Conservation (phyloP, 2,113 vertebrate species). For the Amblyornis subalaris region DNA sequence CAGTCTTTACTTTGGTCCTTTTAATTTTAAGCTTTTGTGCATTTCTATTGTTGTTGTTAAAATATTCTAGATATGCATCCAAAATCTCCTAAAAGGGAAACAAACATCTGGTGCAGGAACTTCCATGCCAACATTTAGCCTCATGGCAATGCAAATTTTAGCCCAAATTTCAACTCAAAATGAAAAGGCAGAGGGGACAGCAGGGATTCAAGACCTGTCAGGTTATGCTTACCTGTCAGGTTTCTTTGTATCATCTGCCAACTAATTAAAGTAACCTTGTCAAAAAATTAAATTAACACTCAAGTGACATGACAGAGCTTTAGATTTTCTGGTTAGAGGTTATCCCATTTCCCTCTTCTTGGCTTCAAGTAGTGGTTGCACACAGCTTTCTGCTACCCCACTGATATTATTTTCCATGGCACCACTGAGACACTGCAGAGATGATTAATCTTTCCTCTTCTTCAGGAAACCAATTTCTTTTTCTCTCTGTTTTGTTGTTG, state of each 20-base stretch:
- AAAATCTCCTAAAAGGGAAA: neutral
- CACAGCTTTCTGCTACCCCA: neutral
- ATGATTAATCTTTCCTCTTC: neutral
- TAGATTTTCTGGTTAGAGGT: neutral
- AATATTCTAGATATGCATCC: neutral
- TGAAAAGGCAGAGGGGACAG: neutral
- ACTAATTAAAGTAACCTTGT: conserved; percentile 43
- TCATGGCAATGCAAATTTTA: neutral
- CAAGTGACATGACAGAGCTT: neutral
- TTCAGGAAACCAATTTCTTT: neutral
- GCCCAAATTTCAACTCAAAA: neutral
- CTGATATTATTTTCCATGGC: neutral
- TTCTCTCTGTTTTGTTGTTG: neutral
- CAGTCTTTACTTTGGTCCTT: neutral
- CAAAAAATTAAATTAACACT: conserved; percentile 25
- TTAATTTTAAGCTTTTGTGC: neutral
- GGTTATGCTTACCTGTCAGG: neutral
- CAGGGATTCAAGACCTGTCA: neutral
- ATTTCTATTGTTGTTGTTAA: neutral
- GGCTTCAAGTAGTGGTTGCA: neutral
- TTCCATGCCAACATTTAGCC: neutral
- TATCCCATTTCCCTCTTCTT: neutral
- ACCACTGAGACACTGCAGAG: neutral
- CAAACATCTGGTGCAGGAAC: neutral
- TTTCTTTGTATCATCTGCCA: conserved; percentile 31